Evolutionary conservation across 2,888 invertebrate genomes (phyloP).

Genomic region (Apocheima hispidaria): DNA sequence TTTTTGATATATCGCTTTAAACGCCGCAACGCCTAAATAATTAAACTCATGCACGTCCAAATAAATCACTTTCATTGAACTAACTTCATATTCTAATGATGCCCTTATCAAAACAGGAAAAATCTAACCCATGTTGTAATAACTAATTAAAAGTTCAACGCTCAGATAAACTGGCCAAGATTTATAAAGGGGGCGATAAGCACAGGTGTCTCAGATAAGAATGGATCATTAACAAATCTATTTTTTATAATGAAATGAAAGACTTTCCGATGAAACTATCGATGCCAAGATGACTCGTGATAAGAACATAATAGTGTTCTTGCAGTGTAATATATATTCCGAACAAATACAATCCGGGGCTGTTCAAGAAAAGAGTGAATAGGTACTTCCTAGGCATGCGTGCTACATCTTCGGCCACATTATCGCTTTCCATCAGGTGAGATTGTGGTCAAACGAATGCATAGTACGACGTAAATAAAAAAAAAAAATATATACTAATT

Average conservation of each 20-base stretch:
- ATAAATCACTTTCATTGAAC: conserved; percentile 20
- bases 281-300: conserved; percentile 13
- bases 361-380: too few species aligned
- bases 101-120: conserved; percentile 38
- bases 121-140: conserved; percentile 35
- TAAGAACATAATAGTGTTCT: neutral
- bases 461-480: too few species aligned
- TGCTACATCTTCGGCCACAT: too few species aligned
- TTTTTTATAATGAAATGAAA: conserved; percentile 24
- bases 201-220: conserved; percentile 37
- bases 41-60: neutral
- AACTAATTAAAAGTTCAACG: conserved; percentile 43
- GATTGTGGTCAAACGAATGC: too few species aligned
- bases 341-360: too few species aligned
- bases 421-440: too few species aligned
- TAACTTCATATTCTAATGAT: conserved; percentile 2
- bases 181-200: conserved; percentile 37
- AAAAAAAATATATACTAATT: too few species aligned
- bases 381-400: too few species aligned
- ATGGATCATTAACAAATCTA: conserved; percentile 39
- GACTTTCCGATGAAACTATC: neutral
- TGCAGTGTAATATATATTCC: too few species aligned
- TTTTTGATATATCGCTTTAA: too few species aligned
- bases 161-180: conserved; percentile 37
- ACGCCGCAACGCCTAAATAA: too few species aligned